These are phyloP conservation scores for Lontra canadensis DNA, from an alignment of 2,113 vertebrate species.

Conservation along the genomic window DNA sequence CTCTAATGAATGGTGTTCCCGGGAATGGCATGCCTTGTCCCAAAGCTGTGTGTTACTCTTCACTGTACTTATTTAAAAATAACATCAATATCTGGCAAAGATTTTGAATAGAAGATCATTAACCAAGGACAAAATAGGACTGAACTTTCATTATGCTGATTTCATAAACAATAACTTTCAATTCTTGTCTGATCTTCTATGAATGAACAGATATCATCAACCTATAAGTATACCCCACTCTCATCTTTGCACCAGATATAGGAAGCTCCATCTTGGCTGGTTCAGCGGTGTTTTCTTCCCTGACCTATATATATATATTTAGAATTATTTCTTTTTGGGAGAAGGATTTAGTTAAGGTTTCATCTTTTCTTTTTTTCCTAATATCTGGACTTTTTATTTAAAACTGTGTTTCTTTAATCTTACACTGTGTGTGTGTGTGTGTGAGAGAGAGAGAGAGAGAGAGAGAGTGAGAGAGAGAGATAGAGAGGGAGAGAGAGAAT, in stretches of 20 bases:
- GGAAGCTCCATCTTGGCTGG: neutral
- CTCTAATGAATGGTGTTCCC: neutral
- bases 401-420: neutral
- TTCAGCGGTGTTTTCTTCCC: neutral
- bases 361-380: neutral
- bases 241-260: neutral
- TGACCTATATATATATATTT: neutral
- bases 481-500: neutral
- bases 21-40: neutral
- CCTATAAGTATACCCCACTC: neutral
- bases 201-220: neutral
- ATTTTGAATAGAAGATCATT: neutral
- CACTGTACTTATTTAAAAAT: neutral
- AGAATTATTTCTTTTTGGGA: neutral
- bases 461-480: neutral
- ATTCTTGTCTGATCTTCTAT: neutral
- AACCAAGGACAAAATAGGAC: neutral
- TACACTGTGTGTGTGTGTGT: neutral
- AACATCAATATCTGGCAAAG: neutral
- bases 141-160: neutral
- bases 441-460: neutral
- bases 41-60: neutral
- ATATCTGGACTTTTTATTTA: neutral
- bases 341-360: neutral
- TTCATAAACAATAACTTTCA: neutral